Base-by-base conservation (phyloP, 2,888 invertebrate genomes). In the Drosophila lacicola region DNA sequence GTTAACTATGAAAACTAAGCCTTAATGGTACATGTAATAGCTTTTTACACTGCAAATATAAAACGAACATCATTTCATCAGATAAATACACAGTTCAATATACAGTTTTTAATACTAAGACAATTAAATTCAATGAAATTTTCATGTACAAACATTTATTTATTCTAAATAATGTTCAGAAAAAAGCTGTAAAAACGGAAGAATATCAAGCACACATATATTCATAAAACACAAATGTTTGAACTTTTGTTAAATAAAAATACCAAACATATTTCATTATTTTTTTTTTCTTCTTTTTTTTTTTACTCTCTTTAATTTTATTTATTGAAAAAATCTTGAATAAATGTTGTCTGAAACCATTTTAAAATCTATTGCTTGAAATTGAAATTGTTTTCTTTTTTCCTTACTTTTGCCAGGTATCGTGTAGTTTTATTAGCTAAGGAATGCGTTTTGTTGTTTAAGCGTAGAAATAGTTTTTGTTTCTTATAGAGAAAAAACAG, bases 1-100 rank as follows among this genome's bases (percentile, higher is more conserved):
- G 80, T 80, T 84, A 82, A 84, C 85, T 86, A 86, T 75, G 78
- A 84, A 72, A 89, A 78, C 89, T 89, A 80, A 70, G 75, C 85
- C 85, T 86, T 86, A 85, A 74, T 82, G 71, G 74, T 85, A 84
- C 63, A 74, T 76, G 70, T 84, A 55, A 79, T 81, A 81, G 88
- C 71, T 90, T 89, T 86, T 88, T 89, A 88, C 82, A 80, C 81
- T 80, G 81, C 44, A 84, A 88, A 71, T 68, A 84, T 8, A 82
- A 33, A 60, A 69, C 46, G 11, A 47, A 47, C n/a, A 51, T n/a
- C 10, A 60, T 60, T 66, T 29, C 1, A 29, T 50, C 19, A 49
- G 14, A 11, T 11, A 19, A 11, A 5, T 3, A 0, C 8, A 29
- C 29, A 29, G 9, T 2, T 21, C 6, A 10, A 10, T 37, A 11